These are phyloP conservation scores for Pseudopipra pipra DNA, from an alignment of 2,113 vertebrate genomes.

Conservation along the genomic window DNA sequence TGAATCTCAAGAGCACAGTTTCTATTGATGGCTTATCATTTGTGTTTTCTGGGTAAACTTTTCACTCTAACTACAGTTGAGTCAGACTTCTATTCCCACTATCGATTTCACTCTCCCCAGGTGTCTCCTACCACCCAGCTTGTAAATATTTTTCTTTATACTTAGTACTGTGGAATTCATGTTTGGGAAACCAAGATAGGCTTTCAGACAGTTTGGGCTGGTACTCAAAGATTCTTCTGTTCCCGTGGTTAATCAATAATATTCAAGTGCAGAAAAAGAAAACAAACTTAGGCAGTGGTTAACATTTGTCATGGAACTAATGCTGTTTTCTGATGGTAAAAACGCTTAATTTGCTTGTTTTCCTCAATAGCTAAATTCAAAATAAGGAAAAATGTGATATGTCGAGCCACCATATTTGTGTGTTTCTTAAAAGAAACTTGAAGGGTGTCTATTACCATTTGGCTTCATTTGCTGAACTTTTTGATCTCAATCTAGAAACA, in stretches of 20 bases:
- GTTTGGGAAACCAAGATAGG: neutral
- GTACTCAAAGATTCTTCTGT: neutral
- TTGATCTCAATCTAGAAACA: neutral
- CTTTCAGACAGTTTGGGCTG: neutral
- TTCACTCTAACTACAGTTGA: neutral
- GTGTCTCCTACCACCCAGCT: neutral
- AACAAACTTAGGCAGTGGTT: neutral
- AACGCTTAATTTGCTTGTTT: neutral
- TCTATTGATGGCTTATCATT: neutral
- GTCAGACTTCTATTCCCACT: neutral
- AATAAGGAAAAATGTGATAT: neutral
- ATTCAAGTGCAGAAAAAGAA: neutral
- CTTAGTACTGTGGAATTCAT: neutral
- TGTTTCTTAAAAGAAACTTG: neutral
- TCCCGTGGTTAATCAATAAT: neutral
- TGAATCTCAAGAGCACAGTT: neutral
- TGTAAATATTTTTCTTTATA: conserved; percentile 7
- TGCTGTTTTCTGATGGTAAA: neutral
- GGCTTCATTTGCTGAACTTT: neutral
- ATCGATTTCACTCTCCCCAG: neutral
- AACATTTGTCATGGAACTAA: neutral
- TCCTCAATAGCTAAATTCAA: neutral
- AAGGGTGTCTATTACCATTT: neutral
- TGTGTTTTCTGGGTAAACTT: neutral
- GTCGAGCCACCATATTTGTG: neutral